Percentiles rank a stretch among this genome's conserved stretches.
phyloP scores from a whole-genome alignment of 2,797 vertebrate genomes.

The Notamacropus eugenii region DNA sequence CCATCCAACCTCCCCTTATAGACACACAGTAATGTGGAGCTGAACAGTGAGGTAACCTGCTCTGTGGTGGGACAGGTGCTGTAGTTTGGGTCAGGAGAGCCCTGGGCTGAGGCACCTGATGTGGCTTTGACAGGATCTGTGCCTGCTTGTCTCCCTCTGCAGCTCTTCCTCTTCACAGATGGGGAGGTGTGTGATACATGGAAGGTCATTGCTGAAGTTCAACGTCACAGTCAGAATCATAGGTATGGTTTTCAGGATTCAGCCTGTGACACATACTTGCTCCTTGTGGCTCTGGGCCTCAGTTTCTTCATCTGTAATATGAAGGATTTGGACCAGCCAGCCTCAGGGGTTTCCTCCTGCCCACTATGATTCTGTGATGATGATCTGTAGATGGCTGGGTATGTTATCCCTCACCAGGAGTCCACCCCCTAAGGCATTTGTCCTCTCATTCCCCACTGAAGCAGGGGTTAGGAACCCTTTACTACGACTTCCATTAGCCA shows the following conservation, averaged over 20 bases:
- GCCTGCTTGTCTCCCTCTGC: slow-evolving; percentile 8
- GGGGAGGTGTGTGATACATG: slow-evolving; percentile 86
- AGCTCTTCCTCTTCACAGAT: slow-evolving; percentile 90
- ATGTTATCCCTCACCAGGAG: neutral
- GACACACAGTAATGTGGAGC: neutral
- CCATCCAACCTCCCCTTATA: neutral
- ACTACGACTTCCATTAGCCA: neutral
- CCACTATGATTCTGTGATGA: neutral
- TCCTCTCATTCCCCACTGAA: neutral
- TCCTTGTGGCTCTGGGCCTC: neutral
- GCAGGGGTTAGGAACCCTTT: neutral
- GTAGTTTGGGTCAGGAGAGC: neutral
- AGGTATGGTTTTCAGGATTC: slow-evolving; percentile 79
- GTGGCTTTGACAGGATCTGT: neutral
- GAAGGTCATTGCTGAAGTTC: slow-evolving; percentile 83
- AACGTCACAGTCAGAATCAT: slow-evolving; percentile 81
- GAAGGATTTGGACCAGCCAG: neutral
- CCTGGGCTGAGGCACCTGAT: neutral
- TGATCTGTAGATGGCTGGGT: neutral
- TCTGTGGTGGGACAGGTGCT: neutral
- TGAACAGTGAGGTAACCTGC: neutral
- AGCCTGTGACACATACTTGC: neutral
- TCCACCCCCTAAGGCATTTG: neutral
- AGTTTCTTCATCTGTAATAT: neutral
- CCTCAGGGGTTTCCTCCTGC: neutral